Percentiles rank a stretch among this genome's conserved stretches.
Conservation (phyloP, 1,140 invertebrate genomes). For the Cydia splendana region DNA sequence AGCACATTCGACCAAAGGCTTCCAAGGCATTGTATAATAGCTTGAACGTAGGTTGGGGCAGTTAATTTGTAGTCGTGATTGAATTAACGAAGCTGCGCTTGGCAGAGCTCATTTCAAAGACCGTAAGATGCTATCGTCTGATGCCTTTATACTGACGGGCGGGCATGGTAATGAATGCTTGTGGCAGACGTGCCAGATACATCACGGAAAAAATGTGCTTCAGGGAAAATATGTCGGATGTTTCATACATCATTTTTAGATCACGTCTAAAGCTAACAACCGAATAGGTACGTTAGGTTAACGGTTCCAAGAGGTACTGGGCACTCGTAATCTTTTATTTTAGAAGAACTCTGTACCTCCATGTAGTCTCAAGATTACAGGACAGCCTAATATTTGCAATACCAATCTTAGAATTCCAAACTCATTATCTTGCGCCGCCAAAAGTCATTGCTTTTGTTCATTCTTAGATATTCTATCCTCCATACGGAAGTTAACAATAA, state of each 20-base stretch:
- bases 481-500: slow-evolving; percentile 21
- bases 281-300: too few relatives aligned
- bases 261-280: background rate
- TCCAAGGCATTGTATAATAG: slow-evolving; percentile 1
- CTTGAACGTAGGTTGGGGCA: slow-evolving; percentile 34
- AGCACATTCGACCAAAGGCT: background rate
- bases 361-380: too few relatives aligned
- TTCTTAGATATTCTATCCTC: slow-evolving; percentile 1
- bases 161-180: slow-evolving; percentile 34
- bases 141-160: slow-evolving; percentile 39
- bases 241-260: background rate
- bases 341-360: too few relatives aligned
- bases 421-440: slow-evolving; percentile 7
- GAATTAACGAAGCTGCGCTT: slow-evolving; percentile 53
- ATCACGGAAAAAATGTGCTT: background rate
- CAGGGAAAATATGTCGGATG: background rate
- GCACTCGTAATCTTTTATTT: too few relatives aligned
- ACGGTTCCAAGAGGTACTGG: too few relatives aligned
- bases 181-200: slow-evolving; percentile 29
- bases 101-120: slow-evolving; percentile 51
- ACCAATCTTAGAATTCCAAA: background rate
- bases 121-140: slow-evolving; percentile 44
- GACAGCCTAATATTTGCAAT: too few relatives aligned
- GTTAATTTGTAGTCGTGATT: slow-evolving; percentile 62
- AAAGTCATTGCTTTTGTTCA: background rate